A percentile compares a stretch with the other conserved stretches of the same genome.
Conservation (phyloP, 2,113 vertebrate genomes). For the Rutilus rutilus region DNA sequence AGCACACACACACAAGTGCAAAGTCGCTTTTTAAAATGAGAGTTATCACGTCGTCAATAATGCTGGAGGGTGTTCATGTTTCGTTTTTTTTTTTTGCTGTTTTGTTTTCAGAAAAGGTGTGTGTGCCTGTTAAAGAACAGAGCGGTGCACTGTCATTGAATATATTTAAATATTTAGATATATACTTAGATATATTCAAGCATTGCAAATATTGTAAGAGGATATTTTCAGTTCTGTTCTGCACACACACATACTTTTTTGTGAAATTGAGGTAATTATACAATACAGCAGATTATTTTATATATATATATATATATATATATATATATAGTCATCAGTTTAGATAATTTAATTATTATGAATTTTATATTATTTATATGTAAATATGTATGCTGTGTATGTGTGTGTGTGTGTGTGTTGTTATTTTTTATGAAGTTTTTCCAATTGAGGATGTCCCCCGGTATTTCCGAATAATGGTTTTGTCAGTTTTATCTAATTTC, state of each 20-base stretch:
- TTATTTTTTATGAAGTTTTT: too few relatives aligned
- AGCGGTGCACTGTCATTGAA: neutral
- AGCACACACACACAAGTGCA: neutral
- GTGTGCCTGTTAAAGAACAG: slow-evolving; percentile 1
- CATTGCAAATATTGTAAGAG: neutral
- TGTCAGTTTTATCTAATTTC: slow-evolving; percentile 15
- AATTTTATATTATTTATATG: neutral
- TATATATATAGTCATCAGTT: too few relatives aligned
- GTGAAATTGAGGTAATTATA: neutral
- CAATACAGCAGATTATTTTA: too few relatives aligned
- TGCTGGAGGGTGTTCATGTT: neutral
- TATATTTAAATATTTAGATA: neutral
- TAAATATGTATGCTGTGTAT: neutral
- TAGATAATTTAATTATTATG: too few relatives aligned
- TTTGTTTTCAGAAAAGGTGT: slow-evolving; percentile 20
- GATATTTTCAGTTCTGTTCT: neutral
- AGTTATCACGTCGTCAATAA: slow-evolving; percentile 11
- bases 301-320: too few relatives aligned
- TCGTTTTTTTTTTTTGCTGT: neutral
- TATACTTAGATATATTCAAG: neutral
- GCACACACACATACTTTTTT: slow-evolving; percentile 49
- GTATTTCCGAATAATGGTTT: neutral
- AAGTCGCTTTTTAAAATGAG: neutral
- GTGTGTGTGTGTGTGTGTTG: too few relatives aligned
- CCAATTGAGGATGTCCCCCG: neutral